Evolutionary conservation across 1,140 invertebrate species (phyloP), one percentile per base, ranked within the genome.

Genomic region (Drosophila suzukii): DNA sequence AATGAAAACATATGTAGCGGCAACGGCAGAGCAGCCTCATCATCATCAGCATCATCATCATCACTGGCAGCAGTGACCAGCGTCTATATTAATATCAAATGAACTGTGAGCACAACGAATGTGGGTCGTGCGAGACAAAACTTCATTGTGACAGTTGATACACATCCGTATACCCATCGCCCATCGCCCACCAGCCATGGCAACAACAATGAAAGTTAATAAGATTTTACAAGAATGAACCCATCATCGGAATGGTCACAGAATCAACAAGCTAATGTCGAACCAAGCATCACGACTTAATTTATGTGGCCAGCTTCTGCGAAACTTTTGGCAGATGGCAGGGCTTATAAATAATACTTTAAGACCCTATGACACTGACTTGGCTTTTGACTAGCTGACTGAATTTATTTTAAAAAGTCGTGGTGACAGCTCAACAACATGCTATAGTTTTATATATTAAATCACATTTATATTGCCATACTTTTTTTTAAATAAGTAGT

Each of bases 1-100:
- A 86, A 86, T 86, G 83, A 86, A 86, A 86, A 86, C 83, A 86
- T 88, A 86, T 86, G 83, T 86, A 86, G 79, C 83, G 75, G 75
- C 61, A 76, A 72, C 68, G 54, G 78, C 55, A 63, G 60, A 53
- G 49, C 47, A 49, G 59, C 43, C 57, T 8, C 20, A 36, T 12
- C 56, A 47, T 13, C 32, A 68, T 4, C 27, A 27, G 27, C 27
- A 38, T 6, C 55, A 60, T 24, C 4, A 43, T 8, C n/a, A 50
- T 13, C 53, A 57, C 27, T 10, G 43, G 27, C n/a, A 27, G 27
- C 11, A 47, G 13, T 15, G 34, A 15, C 17, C 43, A 24, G 43
- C 17, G 36, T 50, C 79, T 73, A 82, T 86, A 86, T 86, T 86
- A 86, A 86, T 86, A 86, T 82, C 78, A 86, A 86, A 86, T 86